Evolutionary conservation across 2,797 vertebrate species (phyloP), one percentile per base, ranked within the genome.

Genomic region (Acestrorhynchus altus): DNA sequence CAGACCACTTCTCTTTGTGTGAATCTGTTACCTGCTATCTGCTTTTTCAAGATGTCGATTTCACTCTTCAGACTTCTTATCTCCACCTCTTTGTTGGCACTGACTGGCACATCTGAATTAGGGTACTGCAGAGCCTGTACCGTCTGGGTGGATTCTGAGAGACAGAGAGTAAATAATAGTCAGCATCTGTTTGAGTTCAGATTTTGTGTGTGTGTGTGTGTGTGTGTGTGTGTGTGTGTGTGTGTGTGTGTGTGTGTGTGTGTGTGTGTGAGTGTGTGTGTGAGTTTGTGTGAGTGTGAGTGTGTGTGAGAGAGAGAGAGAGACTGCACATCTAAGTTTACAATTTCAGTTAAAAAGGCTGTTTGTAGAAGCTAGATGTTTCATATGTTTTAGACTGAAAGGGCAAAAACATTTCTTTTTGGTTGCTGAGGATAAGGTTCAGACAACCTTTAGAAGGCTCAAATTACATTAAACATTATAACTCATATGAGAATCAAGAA

Each of bases 1-100:
- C 10, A n/a, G 13, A 52, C 20, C 22, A 61, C 47, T 15, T 15
- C 16, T 20, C 15, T 64, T 57, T 40, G 51, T 49, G 24, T 35
- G 0, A 0, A 66, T n/a, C 77, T 15, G 87, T 88, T 35, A 98
- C 96, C 96, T 84, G 94, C 93, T 46, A 97, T 92, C 89, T 98
- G 96, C 85, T 97, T 97, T 92, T 95, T 98, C 77, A 99, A 90
- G 78, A 94, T 94, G 87, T 98, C 97, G 42, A 98, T 96, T 93
- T 99, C 98, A 64, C 94, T 96, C 90, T 96, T 98, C 82, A 99
- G 93, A 83, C 91, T 94, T 90, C 95, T 94, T 85, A 99, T 98
- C 94, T 99, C 98, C 86, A 95, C 90, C 90, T 99, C 98, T 91
- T 95, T 98, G 93, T 91, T 98, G 61, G 91, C 82, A 77, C 86